Base-by-base conservation (phyloP, 2,113 vertebrate species). In the Megaceryle torquata region DNA sequence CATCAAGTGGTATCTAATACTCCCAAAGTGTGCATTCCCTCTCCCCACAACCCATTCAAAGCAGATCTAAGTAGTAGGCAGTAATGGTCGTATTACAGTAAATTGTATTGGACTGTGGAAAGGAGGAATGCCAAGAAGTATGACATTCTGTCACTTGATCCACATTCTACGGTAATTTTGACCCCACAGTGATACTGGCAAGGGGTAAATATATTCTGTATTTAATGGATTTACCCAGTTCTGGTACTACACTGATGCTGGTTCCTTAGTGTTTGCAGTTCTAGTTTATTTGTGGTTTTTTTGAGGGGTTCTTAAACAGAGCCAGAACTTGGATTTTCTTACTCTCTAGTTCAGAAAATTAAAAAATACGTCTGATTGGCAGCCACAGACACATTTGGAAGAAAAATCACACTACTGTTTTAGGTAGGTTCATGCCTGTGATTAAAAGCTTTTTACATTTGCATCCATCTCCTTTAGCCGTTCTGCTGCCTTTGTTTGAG, bases 401-500 rank as follows among this genome's bases (percentile, higher is more conserved):
- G 48, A 88, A 92, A 50, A 64, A 83, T 91, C 25, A 22, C 57
- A 15, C 33, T 69, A n/a, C 82, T 91, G 13, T 61, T 96, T 96
- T 89, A 86, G 11, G 6, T 67, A 60, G 74, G 37, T 76, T 95
- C 63, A 50, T 72, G 50, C 43, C 69, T 90, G 63, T 95, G 80
- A 95, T 96, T 95, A 97, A 96, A 94, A 92, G 83, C 78, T 95
- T 93, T 92, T 89, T 56, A 37, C 54, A 43, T 60, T 68, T 67
- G 63, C 78, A 88, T 97, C 89, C 43, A 83, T 96, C 83, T 95
- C 82, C 85, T 94, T 95, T 89, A 87, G 93, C 84, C 89, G 54
- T 94, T 97, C 79, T 89, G 87, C 90, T 91, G 67, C 75, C 92
- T 96, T 68, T 82, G 56, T 91, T 92, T 89, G 93, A 97, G 96